These are phyloP conservation scores for Turritopsis dohrnii DNA, from an alignment of 30 jellyfish, hydroid and myxozoan genomes.

Conservation along the genomic window DNA sequence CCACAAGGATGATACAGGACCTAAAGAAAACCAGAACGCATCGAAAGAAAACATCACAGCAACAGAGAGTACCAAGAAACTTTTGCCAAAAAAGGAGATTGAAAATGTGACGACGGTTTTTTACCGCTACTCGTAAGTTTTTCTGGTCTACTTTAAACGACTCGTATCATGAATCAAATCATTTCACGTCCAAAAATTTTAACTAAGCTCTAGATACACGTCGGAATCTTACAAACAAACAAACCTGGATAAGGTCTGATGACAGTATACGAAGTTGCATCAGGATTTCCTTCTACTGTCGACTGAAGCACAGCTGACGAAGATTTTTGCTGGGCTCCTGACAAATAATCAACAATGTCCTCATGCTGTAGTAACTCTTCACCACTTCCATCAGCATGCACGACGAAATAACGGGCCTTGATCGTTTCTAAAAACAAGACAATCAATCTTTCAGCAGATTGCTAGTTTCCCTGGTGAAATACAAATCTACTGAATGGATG, in stretches of 20 bases:
- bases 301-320: slow-evolving; percentile 46
- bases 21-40: slow-evolving; percentile 5
- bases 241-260: slow-evolving; percentile 58
- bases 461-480: no score
- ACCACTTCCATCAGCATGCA: slow-evolving; percentile 79
- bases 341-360: slow-evolving; percentile 30
- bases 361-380: slow-evolving; percentile 54
- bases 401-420: slow-evolving; percentile 57
- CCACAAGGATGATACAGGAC: slow-evolving; percentile 41
- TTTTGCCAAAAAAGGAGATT: no score
- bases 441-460: no score
- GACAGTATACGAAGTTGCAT: slow-evolving; percentile 42
- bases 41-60: not conserved
- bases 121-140: no score
- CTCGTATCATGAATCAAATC: no score
- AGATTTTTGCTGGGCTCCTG: slow-evolving; percentile 39
- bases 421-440: slow-evolving; percentile 17
- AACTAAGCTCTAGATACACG: no score
- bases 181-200: no score
- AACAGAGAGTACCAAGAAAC: not conserved
- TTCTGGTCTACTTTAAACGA: no score
- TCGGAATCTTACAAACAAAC: not conserved
- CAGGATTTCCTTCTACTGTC: slow-evolving; percentile 23
- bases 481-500: no score
- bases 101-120: no score